Evolutionary conservation across 2,797 vertebrate genomes (phyloP), one percentile per base, ranked within the genome.

Genomic region (Brachyrhaphis roseni): DNA sequence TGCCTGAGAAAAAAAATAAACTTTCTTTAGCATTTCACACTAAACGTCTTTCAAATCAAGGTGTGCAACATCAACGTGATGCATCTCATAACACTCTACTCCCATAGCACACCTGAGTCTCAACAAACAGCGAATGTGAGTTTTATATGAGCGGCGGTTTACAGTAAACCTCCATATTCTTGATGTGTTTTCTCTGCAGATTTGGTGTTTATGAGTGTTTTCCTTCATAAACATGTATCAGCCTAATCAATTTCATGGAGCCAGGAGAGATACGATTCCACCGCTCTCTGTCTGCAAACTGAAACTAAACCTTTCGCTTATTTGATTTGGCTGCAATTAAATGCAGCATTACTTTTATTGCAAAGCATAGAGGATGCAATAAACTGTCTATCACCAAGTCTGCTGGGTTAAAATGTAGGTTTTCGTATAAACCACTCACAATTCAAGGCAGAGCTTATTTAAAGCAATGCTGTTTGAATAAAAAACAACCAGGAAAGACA

Each of bases 221-320:
- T 89, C 72, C 49, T 81, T 74, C 74, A 87, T 84, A 82, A 90
- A 87, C 86, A 87, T 77, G 41, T 66, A 89, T 88, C 77, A 73
- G 79, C 74, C 43, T 47, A 92, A 88, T 92, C 86, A 84, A 87
- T 91, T 75, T 84, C 71, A 49, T 53, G 72, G 77, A 88, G 79
- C 79, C 77, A 76, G 59, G 45, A 78, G 74, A 78, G 79, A 83
- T 53, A 73, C 57, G 70, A 82, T 74, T 83, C 81, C 76, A 83
- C 78, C 72, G 39, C 10, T 78, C 76, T 75, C 73, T 6, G 36
- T 88, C 75, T 86, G 51, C 64, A 11, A 51, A 75, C 80, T 82
- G 82, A 87, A 89, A 91, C 87, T n/a, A 84, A 89, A 88, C 70
- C 82, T 78, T 79, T 74, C 49, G 51, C 53, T 80, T 72, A 73